Conservation (phyloP, 2,113 vertebrate species). For the Cricetomys ansorgei region DNA sequence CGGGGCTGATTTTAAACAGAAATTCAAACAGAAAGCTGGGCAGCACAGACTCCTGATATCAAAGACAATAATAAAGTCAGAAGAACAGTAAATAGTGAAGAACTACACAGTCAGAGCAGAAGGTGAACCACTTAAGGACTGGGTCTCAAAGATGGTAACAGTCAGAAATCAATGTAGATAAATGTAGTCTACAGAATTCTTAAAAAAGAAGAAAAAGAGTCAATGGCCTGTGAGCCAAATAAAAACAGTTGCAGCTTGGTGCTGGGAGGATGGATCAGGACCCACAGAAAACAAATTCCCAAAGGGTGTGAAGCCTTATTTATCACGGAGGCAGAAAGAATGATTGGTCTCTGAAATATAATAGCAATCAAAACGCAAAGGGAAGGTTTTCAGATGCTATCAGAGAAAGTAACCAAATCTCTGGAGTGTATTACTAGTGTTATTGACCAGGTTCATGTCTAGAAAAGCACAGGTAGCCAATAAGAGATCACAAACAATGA, state of each 20-base stretch:
- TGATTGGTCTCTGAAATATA: neutral
- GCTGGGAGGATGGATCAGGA: neutral
- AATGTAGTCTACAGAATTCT: conserved; percentile 12
- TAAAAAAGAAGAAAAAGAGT: conserved; percentile 11
- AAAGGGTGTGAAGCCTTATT: rapidly evolving
- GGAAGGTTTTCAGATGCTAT: rapidly evolving
- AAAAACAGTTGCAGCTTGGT: neutral
- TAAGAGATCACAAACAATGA: neutral
- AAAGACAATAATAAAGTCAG: neutral
- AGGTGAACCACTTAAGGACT: neutral
- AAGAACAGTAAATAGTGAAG: conserved; percentile 25
- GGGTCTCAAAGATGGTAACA: conserved; percentile 2
- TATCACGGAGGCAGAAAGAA: neutral
- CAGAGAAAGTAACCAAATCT: rapidly evolving
- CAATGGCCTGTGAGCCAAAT: neutral
- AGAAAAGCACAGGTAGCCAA: rapidly evolving
- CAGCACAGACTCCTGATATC: neutral
- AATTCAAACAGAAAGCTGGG: neutral
- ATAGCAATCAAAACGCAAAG: neutral
- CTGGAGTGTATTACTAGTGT: rapidly evolving
- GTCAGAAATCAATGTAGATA: conserved; percentile 12
- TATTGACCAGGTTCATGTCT: rapidly evolving
- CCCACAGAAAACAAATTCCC: neutral
- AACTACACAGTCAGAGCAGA: neutral
- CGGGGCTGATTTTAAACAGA: neutral